A percentile compares a stretch with the other conserved stretches of the same genome.
phyloP scores from a whole-genome alignment of 2,797 vertebrate genomes.

The Oreochromis grahami region DNA sequence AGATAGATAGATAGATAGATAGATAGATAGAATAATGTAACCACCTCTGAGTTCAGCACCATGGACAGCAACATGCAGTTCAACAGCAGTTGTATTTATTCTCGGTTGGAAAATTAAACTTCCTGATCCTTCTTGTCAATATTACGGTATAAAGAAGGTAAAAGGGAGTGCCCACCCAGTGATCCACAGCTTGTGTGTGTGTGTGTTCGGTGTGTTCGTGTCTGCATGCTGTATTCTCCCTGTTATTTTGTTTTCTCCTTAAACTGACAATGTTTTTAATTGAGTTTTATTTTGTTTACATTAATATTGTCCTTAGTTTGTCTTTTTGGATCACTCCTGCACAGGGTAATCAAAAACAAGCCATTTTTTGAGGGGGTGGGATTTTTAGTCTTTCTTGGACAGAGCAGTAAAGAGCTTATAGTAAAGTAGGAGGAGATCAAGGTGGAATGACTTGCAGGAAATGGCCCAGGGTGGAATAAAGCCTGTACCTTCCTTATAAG shows the following conservation, averaged over 20 bases:
- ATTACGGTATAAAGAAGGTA: not conserved
- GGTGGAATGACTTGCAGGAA: not conserved
- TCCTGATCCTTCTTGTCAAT: not conserved
- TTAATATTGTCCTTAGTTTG: not conserved
- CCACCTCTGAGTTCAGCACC: slow-evolving; percentile 41
- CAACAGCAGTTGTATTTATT: not conserved
- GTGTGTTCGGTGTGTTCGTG: not conserved
- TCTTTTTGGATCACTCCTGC: not conserved
- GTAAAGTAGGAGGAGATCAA: not conserved
- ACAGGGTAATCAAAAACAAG: not conserved
- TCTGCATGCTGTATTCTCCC: not conserved
- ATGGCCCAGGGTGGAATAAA: not conserved
- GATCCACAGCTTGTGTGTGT: not conserved
- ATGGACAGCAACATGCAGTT: slow-evolving; percentile 27
- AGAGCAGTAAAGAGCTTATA: not conserved
- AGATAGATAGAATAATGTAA: not conserved
- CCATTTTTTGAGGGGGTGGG: not conserved
- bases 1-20: not conserved
- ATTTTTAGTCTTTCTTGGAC: not conserved
- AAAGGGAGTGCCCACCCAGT: not conserved
- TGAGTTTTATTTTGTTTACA: not conserved
- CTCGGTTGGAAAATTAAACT: not conserved
- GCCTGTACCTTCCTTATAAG: not conserved
- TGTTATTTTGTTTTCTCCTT: not conserved
- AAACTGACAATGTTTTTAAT: not conserved